Evolutionary conservation across 2,888 invertebrate species (phyloP), one percentile per base, ranked within the genome.

Genomic region (Galeopsomyia nigrocyanea): DNA sequence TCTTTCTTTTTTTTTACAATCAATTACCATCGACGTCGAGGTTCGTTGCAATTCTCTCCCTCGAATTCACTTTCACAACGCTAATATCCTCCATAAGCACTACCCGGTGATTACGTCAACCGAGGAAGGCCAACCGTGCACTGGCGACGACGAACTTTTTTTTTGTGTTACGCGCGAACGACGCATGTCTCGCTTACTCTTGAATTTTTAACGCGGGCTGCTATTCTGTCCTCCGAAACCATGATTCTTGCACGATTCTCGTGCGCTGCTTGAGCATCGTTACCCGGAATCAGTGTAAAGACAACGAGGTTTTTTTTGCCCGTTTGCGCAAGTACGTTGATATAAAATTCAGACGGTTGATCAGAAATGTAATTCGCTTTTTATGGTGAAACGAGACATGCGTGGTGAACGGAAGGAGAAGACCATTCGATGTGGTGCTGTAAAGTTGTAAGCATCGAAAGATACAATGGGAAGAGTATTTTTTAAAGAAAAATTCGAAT

Each of bases 331-430:
- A 50, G 2, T 51, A 31, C 17, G 39, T 51, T 60, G 21, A 55
- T 68, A 26, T 39, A 19, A 55, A 60, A 39, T 60, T 58, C 56
- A 58, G 51, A 60, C 16, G 47, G 47, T n/a, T 21, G 57, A 63
- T 64, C 31, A 58, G 58, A 64, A 57, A 70, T 57, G 62, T 57
- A 64, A 16, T 16, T 10, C n/a, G 19, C 19, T 31, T 49, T 46
- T 55, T 14, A 16, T 47, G n/a, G 5, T 7, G 17, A 14, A 13
- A 13, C 13, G 16, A 51, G 39, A 61, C 63, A 70, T 70, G 69
- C 69, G 69, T 17, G 51, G 50, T 56, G n/a, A 17, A n/a, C 50
- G n/a, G 31, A 21, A 49, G 2, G 21, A 47, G 39, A 39, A 31
- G n/a, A 14, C 10, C 57, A 58, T 58, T 58, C 39, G 2, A 1